Percentiles rank a stretch among this genome's conserved stretches.
Conservation (phyloP, 2,888 invertebrate genomes). For the Resseliella maxima region DNA sequence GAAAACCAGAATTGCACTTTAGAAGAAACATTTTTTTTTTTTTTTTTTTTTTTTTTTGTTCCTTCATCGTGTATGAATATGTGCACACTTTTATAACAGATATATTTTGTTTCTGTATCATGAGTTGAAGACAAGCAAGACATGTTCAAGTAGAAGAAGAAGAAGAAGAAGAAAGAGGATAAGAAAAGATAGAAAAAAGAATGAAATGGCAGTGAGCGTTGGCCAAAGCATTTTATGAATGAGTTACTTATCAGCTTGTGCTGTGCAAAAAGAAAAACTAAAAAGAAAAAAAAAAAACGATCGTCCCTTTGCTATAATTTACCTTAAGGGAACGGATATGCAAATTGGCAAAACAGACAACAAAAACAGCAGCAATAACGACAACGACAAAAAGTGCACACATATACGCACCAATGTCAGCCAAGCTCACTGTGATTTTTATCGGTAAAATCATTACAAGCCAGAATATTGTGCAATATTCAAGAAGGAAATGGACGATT, state of each 20-base stretch:
- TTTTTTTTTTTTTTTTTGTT: too few species aligned
- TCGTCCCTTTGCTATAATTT: not conserved
- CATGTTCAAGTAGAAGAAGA: not conserved
- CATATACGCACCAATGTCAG: not conserved
- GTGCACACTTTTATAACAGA: too few species aligned
- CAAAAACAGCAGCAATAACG: not conserved
- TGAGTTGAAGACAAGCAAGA: too few species aligned
- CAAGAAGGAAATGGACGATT: conserved; percentile 3
- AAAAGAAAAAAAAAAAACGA: not conserved
- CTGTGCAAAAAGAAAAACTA: not conserved
- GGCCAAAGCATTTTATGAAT: not conserved
- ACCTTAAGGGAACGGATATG: conserved; percentile 42
- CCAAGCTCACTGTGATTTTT: not conserved
- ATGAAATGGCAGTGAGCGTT: not conserved
- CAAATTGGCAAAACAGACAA: conserved; percentile 5
- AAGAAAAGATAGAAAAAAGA: not conserved
- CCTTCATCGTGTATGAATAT: too few species aligned
- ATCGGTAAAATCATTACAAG: not conserved
- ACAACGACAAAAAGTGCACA: not conserved
- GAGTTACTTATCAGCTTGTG: conserved; percentile 17
- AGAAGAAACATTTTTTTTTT: not conserved
- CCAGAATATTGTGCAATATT: not conserved
- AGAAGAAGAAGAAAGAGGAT: not conserved
- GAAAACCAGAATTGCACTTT: too few species aligned
- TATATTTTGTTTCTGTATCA: too few species aligned